Evolutionary conservation across 2,888 invertebrate species (phyloP), one percentile per base, ranked within the genome.

Genomic region (Dione juno): DNA sequence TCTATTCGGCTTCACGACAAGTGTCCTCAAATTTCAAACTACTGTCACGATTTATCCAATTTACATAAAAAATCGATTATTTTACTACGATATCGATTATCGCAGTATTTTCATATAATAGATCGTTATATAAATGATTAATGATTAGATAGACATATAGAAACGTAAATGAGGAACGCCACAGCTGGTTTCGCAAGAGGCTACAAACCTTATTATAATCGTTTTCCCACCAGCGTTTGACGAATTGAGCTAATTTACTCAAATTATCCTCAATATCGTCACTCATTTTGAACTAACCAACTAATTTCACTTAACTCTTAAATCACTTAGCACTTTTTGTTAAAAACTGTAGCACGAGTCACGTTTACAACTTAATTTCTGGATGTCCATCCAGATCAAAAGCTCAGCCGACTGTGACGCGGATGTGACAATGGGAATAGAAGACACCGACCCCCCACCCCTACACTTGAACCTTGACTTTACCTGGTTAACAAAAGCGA

Each of bases 201-300:
- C 0, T 63, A 48, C 69, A 48, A 45, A 70, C 90, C 89, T 89
- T 81, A 45, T 75, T 59, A 78, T 86, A 84, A 76, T 82, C 85
- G 59, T 89, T 87, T 77, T 90, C 87, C 89, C 90, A 90, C 90
- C 90, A 92, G 2, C 90, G 82, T 74, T 87, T 88, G 9, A 90
- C 88, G 73, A 90, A 91, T 75, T 82, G 83, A 16, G 83, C 81
- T 67, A 91, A 76, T 77, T 87, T 86, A 19, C 75, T 78, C 77
- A 91, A 81, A 80, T 83, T 83, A 68, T 80, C 82, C 19, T 85
- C 85, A 74, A 77, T 77, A 45, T 78, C 77, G 37, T 82, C 84
- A 79, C 81, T 81, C 84, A 84, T 83, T 13, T 66, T 75, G 69
- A 59, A 54, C 64, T 67, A 63, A 61, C 19, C 40, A 71, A 70